Conservation (phyloP, 2,113 vertebrate genomes). For the Aramus guarauna region DNA sequence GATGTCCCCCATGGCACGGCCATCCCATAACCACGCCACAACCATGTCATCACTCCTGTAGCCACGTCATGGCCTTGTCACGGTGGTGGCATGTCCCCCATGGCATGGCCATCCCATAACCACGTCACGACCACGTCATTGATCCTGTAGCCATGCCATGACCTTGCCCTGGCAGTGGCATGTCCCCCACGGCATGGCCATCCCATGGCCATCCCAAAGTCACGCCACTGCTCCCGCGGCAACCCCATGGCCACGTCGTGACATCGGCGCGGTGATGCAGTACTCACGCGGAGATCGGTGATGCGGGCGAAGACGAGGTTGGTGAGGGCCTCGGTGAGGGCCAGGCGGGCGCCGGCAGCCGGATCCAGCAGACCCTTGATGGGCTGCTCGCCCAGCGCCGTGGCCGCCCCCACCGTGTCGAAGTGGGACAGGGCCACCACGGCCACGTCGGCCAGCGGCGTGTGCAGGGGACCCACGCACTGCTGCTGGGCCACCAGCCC, state of each 20-base stretch:
- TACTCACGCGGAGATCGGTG: constrained; percentile 81
- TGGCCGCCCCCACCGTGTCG: constrained; percentile 82
- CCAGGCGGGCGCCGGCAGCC: constrained; percentile 83
- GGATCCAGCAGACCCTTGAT: constrained; percentile 88
- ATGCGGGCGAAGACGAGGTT: constrained; percentile 89
- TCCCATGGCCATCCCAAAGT: accelerated
- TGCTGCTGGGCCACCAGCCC: constrained; percentile 95
- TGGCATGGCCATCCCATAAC: too few species aligned
- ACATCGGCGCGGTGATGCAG: accelerated
- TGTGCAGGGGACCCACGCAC: constrained; percentile 92
- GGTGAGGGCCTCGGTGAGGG: constrained; percentile 89
- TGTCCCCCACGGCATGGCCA: accelerated
- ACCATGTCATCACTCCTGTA: too few species aligned
- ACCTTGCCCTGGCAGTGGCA: too few species aligned
- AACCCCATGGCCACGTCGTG: accelerated
- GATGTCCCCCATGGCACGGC: too few species aligned
- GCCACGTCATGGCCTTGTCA: too few species aligned
- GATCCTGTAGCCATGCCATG: too few species aligned
- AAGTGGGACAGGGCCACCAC: constrained; percentile 89
- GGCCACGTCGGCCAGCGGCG: constrained; percentile 88
- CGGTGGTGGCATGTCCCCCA: too few species aligned
- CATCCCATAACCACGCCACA: too few species aligned
- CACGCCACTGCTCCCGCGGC: accelerated
- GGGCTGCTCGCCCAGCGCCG: constrained; percentile 90
- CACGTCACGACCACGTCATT: too few species aligned